phyloP scores from a whole-genome alignment of 2,113 vertebrate genomes.

The Buteo buteo region DNA sequence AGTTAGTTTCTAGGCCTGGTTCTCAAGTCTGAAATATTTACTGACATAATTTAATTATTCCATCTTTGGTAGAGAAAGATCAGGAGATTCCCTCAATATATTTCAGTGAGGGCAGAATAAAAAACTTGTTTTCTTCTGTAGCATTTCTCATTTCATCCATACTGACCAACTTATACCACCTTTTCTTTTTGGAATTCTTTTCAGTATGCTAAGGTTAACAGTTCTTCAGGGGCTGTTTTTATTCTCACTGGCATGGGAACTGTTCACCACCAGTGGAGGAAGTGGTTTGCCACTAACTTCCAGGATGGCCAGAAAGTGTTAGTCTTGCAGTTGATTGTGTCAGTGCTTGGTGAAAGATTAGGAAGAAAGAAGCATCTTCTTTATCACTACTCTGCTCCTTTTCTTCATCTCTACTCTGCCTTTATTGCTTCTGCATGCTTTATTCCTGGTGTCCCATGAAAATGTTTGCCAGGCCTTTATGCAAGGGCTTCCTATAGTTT shows the following conservation, averaged over 20 bases:
- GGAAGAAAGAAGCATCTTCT: background rate
- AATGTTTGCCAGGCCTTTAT: background rate
- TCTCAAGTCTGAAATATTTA: background rate
- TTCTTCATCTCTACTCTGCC: background rate
- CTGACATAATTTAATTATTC: background rate
- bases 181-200: background rate
- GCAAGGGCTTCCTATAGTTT: background rate
- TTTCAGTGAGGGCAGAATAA: background rate
- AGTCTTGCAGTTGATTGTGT: background rate
- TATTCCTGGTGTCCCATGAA: background rate
- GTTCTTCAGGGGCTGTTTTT: background rate
- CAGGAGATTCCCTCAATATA: background rate
- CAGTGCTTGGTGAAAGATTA: background rate
- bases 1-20: background rate
- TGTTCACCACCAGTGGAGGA: background rate
- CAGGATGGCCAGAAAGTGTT: background rate
- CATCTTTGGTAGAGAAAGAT: background rate
- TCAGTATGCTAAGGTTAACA: background rate
- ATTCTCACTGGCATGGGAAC: background rate
- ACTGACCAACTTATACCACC: rapidly evolving
- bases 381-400: background rate
- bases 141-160: background rate
- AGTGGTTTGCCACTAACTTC: background rate
- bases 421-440: background rate
- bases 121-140: background rate